These are phyloP conservation scores for Diabrotica virgifera DNA, from an alignment of 1,140 invertebrate genomes.

Conservation along the genomic window DNA sequence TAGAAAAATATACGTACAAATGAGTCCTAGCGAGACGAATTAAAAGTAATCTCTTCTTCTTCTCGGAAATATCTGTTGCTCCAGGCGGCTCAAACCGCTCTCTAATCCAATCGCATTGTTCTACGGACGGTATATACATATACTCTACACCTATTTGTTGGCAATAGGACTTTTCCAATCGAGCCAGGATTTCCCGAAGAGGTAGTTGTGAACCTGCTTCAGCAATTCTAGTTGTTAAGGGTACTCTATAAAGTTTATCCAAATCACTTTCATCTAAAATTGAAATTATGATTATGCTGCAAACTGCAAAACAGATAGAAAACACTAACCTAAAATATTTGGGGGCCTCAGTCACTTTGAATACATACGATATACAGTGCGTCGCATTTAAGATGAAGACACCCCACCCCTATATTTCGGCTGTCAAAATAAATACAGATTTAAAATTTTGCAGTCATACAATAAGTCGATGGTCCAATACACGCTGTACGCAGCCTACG, in stretches of 20 bases:
- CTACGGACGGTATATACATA: constrained; percentile 97
- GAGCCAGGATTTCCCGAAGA: constrained; percentile 85
- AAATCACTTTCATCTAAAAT: constrained; percentile 95
- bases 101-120: constrained; percentile 97
- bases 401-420: no score
- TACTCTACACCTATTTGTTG: constrained; percentile 93
- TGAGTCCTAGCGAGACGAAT: constrained; percentile 84
- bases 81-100: constrained; percentile 93
- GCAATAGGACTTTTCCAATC: constrained; percentile 85
- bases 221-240: constrained; percentile 95
- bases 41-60: constrained; percentile 84
- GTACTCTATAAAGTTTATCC: constrained; percentile 93
- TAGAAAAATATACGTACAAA: constrained; percentile 14
- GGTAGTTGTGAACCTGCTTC: constrained; percentile 84
- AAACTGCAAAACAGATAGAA: no score
- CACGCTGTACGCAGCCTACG: no score
- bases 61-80: constrained; percentile 77
- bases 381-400: no score
- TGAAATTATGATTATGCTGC: constrained; percentile 57
- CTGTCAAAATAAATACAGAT: no score
- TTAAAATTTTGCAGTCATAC: no score
- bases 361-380: no score
- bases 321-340: no score
- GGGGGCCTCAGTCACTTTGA: no score
- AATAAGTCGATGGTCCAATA: no score